A percentile compares a stretch with the other conserved stretches of the same genome.
These are phyloP conservation scores for Rhinolophus ferrumequinum DNA, from an alignment of 2,113 vertebrate species.

Conservation along the genomic window DNA sequence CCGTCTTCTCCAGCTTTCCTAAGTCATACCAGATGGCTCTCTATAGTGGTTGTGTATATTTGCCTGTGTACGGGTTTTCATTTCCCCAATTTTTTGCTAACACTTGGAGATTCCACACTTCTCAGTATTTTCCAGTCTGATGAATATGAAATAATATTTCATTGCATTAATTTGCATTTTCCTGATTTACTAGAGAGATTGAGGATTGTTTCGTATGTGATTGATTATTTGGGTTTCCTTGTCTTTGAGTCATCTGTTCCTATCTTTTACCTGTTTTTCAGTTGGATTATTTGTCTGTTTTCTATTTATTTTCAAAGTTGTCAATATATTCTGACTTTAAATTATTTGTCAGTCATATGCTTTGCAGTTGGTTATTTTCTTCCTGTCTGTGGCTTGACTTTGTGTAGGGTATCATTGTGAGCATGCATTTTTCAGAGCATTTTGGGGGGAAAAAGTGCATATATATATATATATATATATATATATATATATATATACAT, in stretches of 20 bases:
- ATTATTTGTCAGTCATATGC: neutral
- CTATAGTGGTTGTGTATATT: neutral
- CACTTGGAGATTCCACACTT: neutral
- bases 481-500: neutral
- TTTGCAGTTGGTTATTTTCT: slow-evolving; percentile 27
- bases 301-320: neutral
- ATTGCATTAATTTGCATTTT: neutral
- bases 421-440: neutral
- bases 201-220: neutral
- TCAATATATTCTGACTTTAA: slow-evolving; percentile 1
- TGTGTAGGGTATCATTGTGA: neutral
- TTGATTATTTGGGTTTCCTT: neutral
- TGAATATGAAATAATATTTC: neutral
- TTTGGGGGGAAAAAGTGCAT: no score
- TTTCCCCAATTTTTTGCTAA: neutral
- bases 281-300: neutral
- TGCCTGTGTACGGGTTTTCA: neutral
- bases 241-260: neutral
- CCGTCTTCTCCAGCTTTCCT: neutral
- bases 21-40: neutral
- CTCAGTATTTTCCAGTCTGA: neutral
- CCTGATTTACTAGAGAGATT: slow-evolving; percentile 3
- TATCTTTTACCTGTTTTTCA: neutral
- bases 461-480: neutral
- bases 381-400: neutral